Conservation (phyloP, 2,888 invertebrate genomes). For the Sphaerophoria taeniata region DNA sequence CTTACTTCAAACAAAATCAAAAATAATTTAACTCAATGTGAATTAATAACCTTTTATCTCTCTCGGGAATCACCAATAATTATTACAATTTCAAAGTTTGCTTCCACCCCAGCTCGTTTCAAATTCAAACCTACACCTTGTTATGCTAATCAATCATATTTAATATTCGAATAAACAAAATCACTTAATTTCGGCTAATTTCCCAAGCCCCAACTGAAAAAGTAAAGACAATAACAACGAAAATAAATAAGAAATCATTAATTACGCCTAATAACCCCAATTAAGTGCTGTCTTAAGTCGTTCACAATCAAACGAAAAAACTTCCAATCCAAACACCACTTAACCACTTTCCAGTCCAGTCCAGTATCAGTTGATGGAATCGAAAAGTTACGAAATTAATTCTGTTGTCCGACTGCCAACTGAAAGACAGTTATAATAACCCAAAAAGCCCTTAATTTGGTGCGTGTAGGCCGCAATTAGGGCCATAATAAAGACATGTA, state of each 20-base stretch:
- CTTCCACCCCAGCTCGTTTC: too few species aligned
- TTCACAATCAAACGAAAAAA: conserved; percentile 13
- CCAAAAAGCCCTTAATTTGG: conserved; percentile 26
- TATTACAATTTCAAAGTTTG: not conserved
- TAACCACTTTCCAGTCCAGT: not conserved
- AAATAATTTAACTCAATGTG: conserved; percentile 50
- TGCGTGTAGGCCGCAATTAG: conserved; percentile 50
- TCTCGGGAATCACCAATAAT: conserved; percentile 56
- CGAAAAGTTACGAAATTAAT: conserved; percentile 54
- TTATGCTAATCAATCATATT: conserved; percentile 65
- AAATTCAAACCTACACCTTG: not conserved
- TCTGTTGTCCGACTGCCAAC: conserved; percentile 14
- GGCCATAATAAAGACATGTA: conserved; percentile 15
- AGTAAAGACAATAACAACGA: conserved; percentile 8
- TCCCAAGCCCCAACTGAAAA: not conserved
- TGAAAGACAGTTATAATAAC: conserved; percentile 1
- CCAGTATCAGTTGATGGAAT: conserved; percentile 48
- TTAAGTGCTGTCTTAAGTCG: conserved; percentile 48
- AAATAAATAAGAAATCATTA: conserved; percentile 54
- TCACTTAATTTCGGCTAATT: conserved; percentile 27
- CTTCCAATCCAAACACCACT: conserved; percentile 32
- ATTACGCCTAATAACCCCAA: conserved; percentile 68
- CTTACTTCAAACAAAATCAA: conserved; percentile 8
- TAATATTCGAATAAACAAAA: conserved; percentile 63
- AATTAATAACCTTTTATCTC: conserved; percentile 59